Conservation (phyloP, 2,888 invertebrate species). For the Pandemis heparana region DNA sequence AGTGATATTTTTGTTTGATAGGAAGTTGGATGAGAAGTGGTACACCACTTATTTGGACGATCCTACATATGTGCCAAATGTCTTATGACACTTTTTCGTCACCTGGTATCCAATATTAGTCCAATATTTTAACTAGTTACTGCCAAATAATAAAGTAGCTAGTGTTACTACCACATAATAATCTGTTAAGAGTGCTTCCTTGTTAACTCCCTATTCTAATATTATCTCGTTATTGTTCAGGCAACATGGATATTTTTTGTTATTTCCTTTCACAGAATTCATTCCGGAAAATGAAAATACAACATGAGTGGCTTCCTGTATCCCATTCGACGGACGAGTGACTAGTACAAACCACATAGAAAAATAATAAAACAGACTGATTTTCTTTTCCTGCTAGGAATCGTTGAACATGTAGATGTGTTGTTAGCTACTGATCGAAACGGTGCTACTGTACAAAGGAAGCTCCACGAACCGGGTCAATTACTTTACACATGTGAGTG, state of each 20-base stretch:
- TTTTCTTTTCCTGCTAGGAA: neutral
- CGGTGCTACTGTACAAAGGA: neutral
- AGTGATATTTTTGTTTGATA: no score
- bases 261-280: neutral
- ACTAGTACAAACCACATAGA: slow-evolving; percentile 1
- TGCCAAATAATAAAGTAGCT: neutral
- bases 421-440: slow-evolving; percentile 1
- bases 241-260: neutral
- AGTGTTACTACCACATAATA: neutral
- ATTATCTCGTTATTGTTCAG: neutral
- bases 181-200: neutral
- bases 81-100: no score
- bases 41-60: no score
- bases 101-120: no score
- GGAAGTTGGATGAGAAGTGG: no score
- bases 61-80: no score
- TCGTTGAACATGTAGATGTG: slow-evolving; percentile 1
- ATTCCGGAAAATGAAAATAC: slow-evolving; percentile 1
- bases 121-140: neutral
- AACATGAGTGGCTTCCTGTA: neutral
- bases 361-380: slow-evolving; percentile 6
- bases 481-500: slow-evolving; percentile 26
- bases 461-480: slow-evolving; percentile 14
- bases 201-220: neutral
- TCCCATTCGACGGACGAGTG: slow-evolving; percentile 13